Evolutionary conservation across 2,888 invertebrate species (phyloP).

Genomic region (Margaritifera margaritifera): DNA sequence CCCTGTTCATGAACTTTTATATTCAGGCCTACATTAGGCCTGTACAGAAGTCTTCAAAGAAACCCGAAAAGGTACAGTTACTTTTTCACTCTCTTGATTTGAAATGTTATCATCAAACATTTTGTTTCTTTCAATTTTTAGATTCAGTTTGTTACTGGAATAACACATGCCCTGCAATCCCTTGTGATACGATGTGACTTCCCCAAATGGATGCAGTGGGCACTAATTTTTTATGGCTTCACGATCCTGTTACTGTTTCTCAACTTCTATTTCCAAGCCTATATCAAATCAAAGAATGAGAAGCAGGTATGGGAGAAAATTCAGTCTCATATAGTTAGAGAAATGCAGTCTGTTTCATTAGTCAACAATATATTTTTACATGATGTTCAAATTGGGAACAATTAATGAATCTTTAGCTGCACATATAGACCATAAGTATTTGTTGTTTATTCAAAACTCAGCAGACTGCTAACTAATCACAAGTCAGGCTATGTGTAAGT

Average conservation of each 20-base stretch:
- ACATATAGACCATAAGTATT: too few species aligned
- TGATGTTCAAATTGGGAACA: too few species aligned
- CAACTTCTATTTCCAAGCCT: constrained; percentile 73
- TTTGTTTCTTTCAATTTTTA: constrained; percentile 72
- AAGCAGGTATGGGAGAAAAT: constrained; percentile 20
- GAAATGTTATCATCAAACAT: constrained; percentile 14
- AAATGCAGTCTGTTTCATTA: too few species aligned
- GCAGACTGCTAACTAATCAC: background rate
- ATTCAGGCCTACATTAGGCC: constrained; percentile 82
- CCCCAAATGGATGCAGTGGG: constrained; percentile 77
- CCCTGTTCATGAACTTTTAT: constrained; percentile 95
- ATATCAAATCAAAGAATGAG: constrained; percentile 57
- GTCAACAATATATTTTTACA: too few species aligned
- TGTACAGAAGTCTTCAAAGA: constrained; percentile 23
- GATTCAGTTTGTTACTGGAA: constrained; percentile 91
- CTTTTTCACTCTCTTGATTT: constrained; percentile 3
- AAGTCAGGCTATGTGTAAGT: too few species aligned
- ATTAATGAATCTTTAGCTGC: too few species aligned
- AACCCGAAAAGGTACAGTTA: constrained; percentile 3
- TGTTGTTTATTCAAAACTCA: background rate
- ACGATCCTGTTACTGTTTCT: constrained; percentile 70
- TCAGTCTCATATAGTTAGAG: too few species aligned
- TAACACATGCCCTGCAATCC: constrained; percentile 83
- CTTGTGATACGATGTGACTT: constrained; percentile 94
- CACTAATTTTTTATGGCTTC: constrained; percentile 69